These are phyloP conservation scores for Acrobasis suavella DNA, from an alignment of 2,888 invertebrate genomes.

Conservation along the genomic window DNA sequence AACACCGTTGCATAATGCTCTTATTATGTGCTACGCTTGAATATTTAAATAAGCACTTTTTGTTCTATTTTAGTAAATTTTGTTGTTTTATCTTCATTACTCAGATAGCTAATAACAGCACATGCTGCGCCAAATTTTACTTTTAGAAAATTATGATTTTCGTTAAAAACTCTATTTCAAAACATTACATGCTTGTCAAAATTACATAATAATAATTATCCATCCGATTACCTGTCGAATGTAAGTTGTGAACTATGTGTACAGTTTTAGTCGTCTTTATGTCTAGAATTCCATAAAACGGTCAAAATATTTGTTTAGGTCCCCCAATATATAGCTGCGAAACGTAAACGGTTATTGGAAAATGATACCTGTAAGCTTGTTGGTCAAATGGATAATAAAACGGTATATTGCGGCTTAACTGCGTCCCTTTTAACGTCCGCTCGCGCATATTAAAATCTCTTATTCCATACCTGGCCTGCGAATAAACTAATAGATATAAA, in stretches of 20 bases:
- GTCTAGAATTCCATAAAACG: not conserved
- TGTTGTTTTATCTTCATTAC: not conserved
- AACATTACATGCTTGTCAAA: too few species aligned
- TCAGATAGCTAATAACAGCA: too few species aligned
- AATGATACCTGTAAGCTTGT: conserved; percentile 4
- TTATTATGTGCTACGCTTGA: conserved; percentile 25
- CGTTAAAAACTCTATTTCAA: too few species aligned
- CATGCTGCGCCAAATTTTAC: too few species aligned
- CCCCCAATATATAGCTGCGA: not conserved
- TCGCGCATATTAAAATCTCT: not conserved
- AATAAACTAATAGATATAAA: not conserved
- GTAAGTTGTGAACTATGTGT: not conserved
- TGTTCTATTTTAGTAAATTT: not conserved
- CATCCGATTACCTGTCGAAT: not conserved
- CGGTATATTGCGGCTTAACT: not conserved
- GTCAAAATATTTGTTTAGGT: conserved; percentile 4
- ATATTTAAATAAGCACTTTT: conserved; percentile 20
- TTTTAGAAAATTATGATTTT: too few species aligned
- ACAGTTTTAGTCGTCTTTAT: not conserved
- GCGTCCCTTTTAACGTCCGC: not conserved
- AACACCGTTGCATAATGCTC: conserved; percentile 36
- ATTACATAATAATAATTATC: too few species aligned
- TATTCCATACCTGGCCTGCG: not conserved
- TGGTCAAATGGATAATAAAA: not conserved
- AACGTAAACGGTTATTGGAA: not conserved